A percentile compares a stretch with the other conserved stretches of the same genome.
Evolutionary conservation across 2,888 invertebrate species (phyloP).

Genomic region (Drosophila sordidapex): DNA sequence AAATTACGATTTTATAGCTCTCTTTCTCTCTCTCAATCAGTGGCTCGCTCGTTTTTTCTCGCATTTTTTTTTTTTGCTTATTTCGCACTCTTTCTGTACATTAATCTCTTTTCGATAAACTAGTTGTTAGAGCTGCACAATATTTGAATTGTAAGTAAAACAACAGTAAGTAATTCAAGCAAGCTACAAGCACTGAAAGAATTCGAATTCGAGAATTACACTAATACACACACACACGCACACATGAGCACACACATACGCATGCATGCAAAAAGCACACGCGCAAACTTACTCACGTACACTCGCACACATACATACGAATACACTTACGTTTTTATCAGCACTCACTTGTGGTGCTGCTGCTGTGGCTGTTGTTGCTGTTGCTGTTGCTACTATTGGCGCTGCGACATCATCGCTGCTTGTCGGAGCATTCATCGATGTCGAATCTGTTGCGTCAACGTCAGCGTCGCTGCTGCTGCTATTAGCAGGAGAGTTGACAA

Average conservation of each 20-base stretch:
- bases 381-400: slow-evolving; percentile 32
- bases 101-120: background rate
- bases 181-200: slow-evolving; percentile 35
- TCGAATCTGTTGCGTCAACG: slow-evolving; percentile 69
- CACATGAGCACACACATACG: slow-evolving; percentile 6
- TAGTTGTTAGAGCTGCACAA: slow-evolving; percentile 16
- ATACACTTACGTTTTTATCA: slow-evolving; percentile 76
- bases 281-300: slow-evolving; percentile 8
- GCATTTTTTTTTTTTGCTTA: background rate
- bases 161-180: slow-evolving; percentile 46
- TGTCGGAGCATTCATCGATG: slow-evolving; percentile 35
- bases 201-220: slow-evolving; percentile 38
- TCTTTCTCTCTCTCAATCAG: background rate
- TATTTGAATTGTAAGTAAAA: slow-evolving; percentile 27
- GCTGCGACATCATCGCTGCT: slow-evolving; percentile 43
- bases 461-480: slow-evolving; percentile 36
- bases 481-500: slow-evolving; percentile 61
- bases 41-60: background rate
- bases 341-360: slow-evolving; percentile 38
- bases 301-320: slow-evolving; percentile 16
- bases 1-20: background rate
- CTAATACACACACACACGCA: slow-evolving; percentile 8
- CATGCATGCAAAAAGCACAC: slow-evolving; percentile 6
- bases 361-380: slow-evolving; percentile 23
- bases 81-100: background rate